phyloP scores from a whole-genome alignment of 2,888 invertebrate genomes.

The Terebella lapidaria region DNA sequence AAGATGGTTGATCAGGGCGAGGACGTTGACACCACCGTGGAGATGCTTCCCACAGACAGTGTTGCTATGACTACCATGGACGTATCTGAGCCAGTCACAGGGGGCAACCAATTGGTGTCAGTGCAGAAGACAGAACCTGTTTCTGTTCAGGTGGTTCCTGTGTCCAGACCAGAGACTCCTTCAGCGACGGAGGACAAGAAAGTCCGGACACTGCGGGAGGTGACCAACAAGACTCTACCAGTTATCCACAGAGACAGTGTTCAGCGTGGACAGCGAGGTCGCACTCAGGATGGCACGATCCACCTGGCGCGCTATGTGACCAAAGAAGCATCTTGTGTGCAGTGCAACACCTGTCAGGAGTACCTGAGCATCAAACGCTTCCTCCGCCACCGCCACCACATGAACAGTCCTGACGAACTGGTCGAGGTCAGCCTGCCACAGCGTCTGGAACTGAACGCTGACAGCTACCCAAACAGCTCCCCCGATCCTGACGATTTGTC shows the following conservation, averaged over 20 bases:
- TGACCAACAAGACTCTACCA: conserved; percentile 13
- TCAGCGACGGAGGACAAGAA: neutral
- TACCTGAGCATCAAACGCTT: conserved; percentile 39
- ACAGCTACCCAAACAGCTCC: conserved; percentile 17
- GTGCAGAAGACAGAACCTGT: neutral
- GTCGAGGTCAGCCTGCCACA: conserved; percentile 30
- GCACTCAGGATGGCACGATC: conserved; percentile 33
- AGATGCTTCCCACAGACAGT: neutral
- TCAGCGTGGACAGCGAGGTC: conserved; percentile 16
- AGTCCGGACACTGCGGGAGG: neutral
- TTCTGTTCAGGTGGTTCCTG: neutral
- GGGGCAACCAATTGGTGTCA: neutral
- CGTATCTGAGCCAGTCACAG: neutral
- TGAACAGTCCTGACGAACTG: conserved; percentile 32
- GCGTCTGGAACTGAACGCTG: conserved; percentile 31
- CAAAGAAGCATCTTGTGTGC: conserved; percentile 36
- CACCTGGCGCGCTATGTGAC: conserved; percentile 34
- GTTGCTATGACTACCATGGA: neutral
- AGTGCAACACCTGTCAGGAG: conserved; percentile 42
- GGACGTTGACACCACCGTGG: neutral
- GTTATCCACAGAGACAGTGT: conserved; percentile 35
- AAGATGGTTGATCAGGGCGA: neutral
- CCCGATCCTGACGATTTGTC: neutral
- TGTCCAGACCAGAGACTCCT: neutral
- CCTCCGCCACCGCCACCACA: conserved; percentile 40